A percentile compares a stretch with the other conserved stretches of the same genome.
Evolutionary conservation across 2,888 invertebrate species (phyloP).

Genomic region (Hypolimnas misippus): DNA sequence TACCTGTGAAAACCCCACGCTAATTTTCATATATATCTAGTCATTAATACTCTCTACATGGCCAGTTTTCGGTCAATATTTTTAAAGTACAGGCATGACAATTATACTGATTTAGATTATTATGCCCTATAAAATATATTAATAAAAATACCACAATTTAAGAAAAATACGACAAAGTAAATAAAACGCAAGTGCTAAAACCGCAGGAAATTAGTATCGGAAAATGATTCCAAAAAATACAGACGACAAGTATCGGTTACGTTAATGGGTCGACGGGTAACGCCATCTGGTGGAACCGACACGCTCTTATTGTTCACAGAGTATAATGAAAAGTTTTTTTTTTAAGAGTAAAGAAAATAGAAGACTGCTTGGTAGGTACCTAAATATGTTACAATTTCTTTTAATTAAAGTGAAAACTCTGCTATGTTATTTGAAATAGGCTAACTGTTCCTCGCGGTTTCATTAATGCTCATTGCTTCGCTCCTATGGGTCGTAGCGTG

Average conservation of each 20-base stretch:
- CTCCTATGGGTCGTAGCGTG: no score
- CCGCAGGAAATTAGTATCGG: slow-evolving; percentile 38
- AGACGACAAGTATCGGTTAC: slow-evolving; percentile 46
- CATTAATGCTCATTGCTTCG: no score
- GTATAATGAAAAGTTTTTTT: slow-evolving; percentile 2
- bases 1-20: no score
- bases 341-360: neutral
- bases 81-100: no score
- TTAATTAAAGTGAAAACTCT: neutral
- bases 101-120: no score
- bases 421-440: no score
- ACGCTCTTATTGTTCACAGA: slow-evolving; percentile 30
- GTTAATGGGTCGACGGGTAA: slow-evolving; percentile 46
- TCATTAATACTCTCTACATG: no score
- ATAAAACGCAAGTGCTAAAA: slow-evolving; percentile 17
- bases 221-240: slow-evolving; percentile 24
- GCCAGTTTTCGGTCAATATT: no score
- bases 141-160: neutral
- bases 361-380: neutral
- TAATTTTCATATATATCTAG: no score
- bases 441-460: no score
- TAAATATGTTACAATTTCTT: neutral
- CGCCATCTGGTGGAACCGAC: slow-evolving; percentile 47
- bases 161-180: neutral
- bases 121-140: no score